Evolutionary conservation across 2,888 invertebrate species (phyloP), one percentile per base, ranked within the genome.

Genomic region (Dysmachus trigonus): DNA sequence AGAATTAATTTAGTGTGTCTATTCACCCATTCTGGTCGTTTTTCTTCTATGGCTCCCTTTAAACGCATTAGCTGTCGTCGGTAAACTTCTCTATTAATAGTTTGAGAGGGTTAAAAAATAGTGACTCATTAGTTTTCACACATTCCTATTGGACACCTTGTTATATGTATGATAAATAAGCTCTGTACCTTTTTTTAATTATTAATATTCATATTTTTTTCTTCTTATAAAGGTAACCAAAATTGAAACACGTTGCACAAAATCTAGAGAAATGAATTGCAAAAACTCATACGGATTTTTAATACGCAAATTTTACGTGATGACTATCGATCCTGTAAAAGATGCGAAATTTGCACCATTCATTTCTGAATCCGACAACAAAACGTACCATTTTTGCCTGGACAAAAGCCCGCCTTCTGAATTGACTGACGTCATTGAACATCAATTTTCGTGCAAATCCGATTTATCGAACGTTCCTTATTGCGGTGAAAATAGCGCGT

Each of bases 401-500:
- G 10, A 18, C 1, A 0, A 8, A 2, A 0, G 10, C 71, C 41
- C 27, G 5, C 18, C 83, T 27, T 15, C 15, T 7, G 72, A 72
- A 30, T 38, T 72, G 10, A 83, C 8, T 30, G 72, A 71, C 3
- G 22, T 71, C 7, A 4, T 7, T 13, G 3, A 33, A 33, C 81
- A 81, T 22, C 6, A 81, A 31, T 31, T 83, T 18, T 74, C 73
- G 13, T 89, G 89, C 33, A 27, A 8, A 18, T 10, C 3, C 22
- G 10, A 27, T 8, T 2, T 6, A n/a, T 8, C 0, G 0, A n/a
- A 47, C 1, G n/a, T 1, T 7, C 47, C 47, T 47, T 4, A n/a
- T n/a, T 91, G 91, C 38, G 91, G 96, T 22, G 96, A 96, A 89
- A 92, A 92, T 87, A 94, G 95, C 0, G 93, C 94, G 0, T 97